A percentile compares a stretch with the other conserved stretches of the same genome.
These are phyloP conservation scores for Hypsibius dujardini DNA, from an alignment of 1,140 invertebrate genomes.

Conservation along the genomic window DNA sequence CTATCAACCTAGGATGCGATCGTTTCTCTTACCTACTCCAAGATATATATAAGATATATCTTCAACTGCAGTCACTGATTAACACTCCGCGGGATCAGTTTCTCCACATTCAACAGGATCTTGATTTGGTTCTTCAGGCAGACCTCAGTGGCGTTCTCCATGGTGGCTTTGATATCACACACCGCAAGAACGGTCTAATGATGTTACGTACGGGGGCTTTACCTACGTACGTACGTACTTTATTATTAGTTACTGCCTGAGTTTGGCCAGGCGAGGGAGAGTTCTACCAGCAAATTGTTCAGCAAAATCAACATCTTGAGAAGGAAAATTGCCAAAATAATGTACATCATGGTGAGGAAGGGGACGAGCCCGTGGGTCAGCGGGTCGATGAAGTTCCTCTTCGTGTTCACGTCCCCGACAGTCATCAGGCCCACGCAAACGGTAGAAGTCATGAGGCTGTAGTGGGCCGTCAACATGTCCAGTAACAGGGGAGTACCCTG, in stretches of 20 bases:
- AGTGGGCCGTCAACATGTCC: neutral
- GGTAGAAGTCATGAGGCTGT: neutral
- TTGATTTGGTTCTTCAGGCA: conserved; percentile 3
- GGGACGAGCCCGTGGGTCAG: neutral
- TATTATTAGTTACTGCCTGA: neutral
- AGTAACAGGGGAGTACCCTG: neutral
- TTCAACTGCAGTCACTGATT: neutral
- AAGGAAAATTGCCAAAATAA: neutral
- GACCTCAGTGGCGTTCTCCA: neutral
- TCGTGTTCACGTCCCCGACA: conserved; percentile 9
- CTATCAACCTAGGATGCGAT: too few relatives aligned
- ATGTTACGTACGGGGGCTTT: neutral
- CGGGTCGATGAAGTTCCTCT: neutral
- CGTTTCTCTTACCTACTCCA: too few relatives aligned
- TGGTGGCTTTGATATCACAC: neutral
- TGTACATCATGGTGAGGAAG: neutral
- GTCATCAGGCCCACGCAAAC: neutral
- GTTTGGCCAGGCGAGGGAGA: neutral
- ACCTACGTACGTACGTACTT: neutral
- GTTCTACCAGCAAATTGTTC: neutral
- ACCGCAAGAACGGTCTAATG: conserved; percentile 12
- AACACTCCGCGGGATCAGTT: neutral
- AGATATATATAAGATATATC: too few relatives aligned
- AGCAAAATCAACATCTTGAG: conserved; percentile 12
- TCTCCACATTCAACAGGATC: neutral